phyloP scores from a whole-genome alignment of 64 coral and sea anemone species.

The Montipora efflorescens region DNA sequence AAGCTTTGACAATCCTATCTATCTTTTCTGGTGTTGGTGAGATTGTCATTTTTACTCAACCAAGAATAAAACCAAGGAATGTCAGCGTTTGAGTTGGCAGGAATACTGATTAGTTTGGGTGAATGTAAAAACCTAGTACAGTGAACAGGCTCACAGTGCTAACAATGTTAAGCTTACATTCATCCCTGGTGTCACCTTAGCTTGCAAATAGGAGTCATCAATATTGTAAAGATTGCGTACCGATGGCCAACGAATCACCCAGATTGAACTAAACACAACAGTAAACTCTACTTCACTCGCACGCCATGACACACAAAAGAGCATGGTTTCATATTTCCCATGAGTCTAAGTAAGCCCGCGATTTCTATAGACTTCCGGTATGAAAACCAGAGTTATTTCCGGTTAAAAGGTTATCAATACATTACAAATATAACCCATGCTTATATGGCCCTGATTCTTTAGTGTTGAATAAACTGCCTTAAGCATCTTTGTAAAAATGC shows the following conservation, averaged over 20 bases:
- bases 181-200: constrained; percentile 46
- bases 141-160: constrained; percentile 44
- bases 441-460: constrained; percentile 3
- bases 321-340: no score
- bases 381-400: no score
- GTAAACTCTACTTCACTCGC: no score
- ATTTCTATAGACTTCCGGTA: no score
- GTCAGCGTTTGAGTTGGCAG: constrained; percentile 47
- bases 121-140: constrained; percentile 68
- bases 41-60: constrained; percentile 68
- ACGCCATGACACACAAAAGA: no score
- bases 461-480: constrained; percentile 13
- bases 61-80: constrained; percentile 74
- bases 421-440: constrained; percentile 6
- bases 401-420: no score
- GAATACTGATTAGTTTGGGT: constrained; percentile 71
- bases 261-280: no score
- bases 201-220: constrained; percentile 64
- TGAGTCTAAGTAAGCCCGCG: no score
- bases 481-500: constrained; percentile 21
- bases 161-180: constrained; percentile 60
- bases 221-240: not conserved
- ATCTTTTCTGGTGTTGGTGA: constrained; percentile 41
- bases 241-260: no score
- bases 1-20: constrained; percentile 40